These are phyloP conservation scores for Catostylus mosaicus DNA, from an alignment of 30 jellyfish, hydroid and myxozoan species.

Conservation along the genomic window DNA sequence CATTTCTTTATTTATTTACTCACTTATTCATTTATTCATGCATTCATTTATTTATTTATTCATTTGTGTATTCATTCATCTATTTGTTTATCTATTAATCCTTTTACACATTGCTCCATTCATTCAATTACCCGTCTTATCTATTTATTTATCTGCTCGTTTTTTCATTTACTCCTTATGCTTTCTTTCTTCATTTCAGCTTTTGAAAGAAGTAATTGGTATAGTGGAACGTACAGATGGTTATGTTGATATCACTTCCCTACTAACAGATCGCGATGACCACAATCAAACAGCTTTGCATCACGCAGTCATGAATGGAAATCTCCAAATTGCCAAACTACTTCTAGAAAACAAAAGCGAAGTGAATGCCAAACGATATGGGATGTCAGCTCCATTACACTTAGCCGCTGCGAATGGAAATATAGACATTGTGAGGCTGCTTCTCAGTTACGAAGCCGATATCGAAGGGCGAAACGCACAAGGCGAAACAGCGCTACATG, in stretches of 20 bases:
- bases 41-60: no score
- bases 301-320: conserved; percentile 64
- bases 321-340: conserved; percentile 27
- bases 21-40: no score
- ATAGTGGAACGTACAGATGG: conserved; percentile 34
- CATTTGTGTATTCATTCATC: no score
- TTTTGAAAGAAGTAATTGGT: conserved; percentile 37
- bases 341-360: conserved; percentile 55
- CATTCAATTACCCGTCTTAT: no score
- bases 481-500: conserved; percentile 73
- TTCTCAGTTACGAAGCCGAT: conserved; percentile 36
- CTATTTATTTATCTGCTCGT: no score
- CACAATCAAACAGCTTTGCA: conserved; percentile 66
- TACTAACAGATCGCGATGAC: conserved; percentile 54
- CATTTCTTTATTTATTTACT: no score
- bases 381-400: conserved; percentile 68
- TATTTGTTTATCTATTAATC: no score
- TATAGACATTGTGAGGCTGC: conserved; percentile 46
- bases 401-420: conserved; percentile 73
- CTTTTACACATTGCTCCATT: no score
- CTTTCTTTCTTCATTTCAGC: conserved; percentile 26
- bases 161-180: no score
- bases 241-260: conserved; percentile 1
- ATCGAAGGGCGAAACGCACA: conserved; percentile 50
- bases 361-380: conserved; percentile 54